These are phyloP conservation scores for Oenanthe melanoleuca DNA, from an alignment of 2,113 vertebrate species.

Conservation along the genomic window DNA sequence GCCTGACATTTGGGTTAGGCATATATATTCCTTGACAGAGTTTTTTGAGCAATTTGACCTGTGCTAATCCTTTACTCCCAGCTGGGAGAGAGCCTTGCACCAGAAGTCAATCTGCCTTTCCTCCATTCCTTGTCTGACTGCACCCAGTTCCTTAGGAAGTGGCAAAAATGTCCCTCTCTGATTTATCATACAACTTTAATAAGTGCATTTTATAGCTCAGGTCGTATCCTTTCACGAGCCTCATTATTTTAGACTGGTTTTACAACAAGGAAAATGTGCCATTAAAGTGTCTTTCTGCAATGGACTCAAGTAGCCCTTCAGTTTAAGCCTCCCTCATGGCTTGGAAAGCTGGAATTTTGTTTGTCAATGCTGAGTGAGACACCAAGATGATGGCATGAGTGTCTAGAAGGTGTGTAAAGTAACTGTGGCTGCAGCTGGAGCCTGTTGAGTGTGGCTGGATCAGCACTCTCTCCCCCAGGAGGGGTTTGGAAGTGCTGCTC, in stretches of 20 bases:
- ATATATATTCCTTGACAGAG: background rate
- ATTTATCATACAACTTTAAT: conserved; percentile 60
- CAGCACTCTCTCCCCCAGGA: background rate
- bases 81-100: background rate
- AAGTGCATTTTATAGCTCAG: conserved; percentile 55
- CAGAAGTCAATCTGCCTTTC: background rate
- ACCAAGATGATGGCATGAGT: background rate
- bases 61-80: background rate
- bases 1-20: background rate
- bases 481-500: background rate
- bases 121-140: background rate
- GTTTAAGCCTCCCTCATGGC: background rate
- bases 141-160: background rate
- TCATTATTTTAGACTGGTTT: conserved; percentile 64
- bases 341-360: background rate
- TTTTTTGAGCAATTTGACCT: conserved; percentile 22
- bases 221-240: conserved; percentile 52
- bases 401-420: background rate
- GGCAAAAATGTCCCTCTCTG: background rate
- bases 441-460: background rate
- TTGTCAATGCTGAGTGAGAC: background rate
- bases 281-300: conserved; percentile 40
- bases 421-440: background rate
- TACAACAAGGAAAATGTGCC: conserved; percentile 32
- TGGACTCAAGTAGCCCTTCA: conserved; percentile 10